Evolutionary conservation across 1,140 invertebrate species (phyloP).

Genomic region (Drosophila biarmipes): DNA sequence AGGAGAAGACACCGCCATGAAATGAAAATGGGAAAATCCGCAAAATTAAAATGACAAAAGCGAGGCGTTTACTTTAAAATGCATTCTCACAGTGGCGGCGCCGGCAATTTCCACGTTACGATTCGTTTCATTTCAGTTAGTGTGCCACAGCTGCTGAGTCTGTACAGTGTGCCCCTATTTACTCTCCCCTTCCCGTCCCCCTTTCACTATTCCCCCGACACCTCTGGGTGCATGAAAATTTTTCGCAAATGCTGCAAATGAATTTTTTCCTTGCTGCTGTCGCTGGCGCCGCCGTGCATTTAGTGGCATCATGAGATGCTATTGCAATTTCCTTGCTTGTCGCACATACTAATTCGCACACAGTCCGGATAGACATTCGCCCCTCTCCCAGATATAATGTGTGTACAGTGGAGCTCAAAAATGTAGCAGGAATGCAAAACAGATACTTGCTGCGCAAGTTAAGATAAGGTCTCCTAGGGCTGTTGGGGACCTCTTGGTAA

Average conservation of each 20-base stretch:
- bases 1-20: constrained; percentile 31
- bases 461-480: too few relatives aligned
- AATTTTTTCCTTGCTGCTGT: constrained; percentile 64
- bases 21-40: constrained; percentile 75
- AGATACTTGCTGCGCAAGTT: too few relatives aligned
- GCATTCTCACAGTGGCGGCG: constrained; percentile 52
- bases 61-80: constrained; percentile 77
- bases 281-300: constrained; percentile 60
- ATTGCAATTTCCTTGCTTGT: constrained; percentile 83
- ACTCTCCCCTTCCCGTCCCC: constrained; percentile 2
- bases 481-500: too few relatives aligned
- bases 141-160: constrained; percentile 59
- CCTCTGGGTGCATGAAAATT: constrained; percentile 46
- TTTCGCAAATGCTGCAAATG: constrained; percentile 81
- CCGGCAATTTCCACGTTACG: constrained; percentile 71
- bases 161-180: constrained; percentile 14
- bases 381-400: constrained; percentile 7
- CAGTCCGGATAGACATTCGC: constrained; percentile 49
- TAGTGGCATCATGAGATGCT: constrained; percentile 83
- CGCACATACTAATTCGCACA: constrained; percentile 81
- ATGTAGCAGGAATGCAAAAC: background rate
- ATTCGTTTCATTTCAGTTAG: constrained; percentile 80
- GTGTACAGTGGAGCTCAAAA: background rate
- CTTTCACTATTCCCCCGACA: background rate
- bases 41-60: constrained; percentile 83